Evolutionary conservation across 2,888 invertebrate genomes (phyloP), one percentile per base, ranked within the genome.

Genomic region (Papilio protenor): DNA sequence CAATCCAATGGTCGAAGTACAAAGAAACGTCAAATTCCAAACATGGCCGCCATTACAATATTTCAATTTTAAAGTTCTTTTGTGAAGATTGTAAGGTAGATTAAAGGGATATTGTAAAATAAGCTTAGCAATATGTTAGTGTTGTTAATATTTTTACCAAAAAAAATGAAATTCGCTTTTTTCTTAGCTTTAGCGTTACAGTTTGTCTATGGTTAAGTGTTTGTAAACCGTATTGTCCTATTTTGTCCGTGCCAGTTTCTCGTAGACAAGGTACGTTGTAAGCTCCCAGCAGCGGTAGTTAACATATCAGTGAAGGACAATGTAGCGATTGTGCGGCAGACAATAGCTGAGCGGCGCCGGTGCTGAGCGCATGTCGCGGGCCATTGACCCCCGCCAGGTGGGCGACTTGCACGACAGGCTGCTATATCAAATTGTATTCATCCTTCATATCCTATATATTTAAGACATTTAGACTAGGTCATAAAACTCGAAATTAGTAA

Each of bases 341-440:
- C 76, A 76, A 76, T 71, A 57, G 45, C 18, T 40, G n/a, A 27
- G 64, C 55, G 52, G 49, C 52, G 70, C 21, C 23, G 75, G 71
- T 72, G 61, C 49, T 57, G 49, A 59, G 59, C 55, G 61, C 71
- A 69, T 55, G 59, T 71, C 59, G 47, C 52, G 45, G 59, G 71
- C 72, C 76, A 71, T 61, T 59, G 76, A 71, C 71, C 76, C 70
- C 70, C 40, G 59, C 49, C 71, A 76, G 76, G 71, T 76, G 76
- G 61, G 71, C 52, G 75, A 16, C 45, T 61, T 33, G 61, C 71
- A 59, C 71, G 59, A n/a, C 71, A 45, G 45, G n/a, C n/a, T 45
- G 66, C n/a, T 69, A 5, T n/a, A 21, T 14, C 12, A 21, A 14
- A 33, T 33, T 64, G 18, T 33, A 64, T 64, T 55, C 55, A 55